A percentile compares a stretch with the other conserved stretches of the same genome.
phyloP scores from a whole-genome alignment of 2,113 vertebrate species.

The Mesocricetus auratus region DNA sequence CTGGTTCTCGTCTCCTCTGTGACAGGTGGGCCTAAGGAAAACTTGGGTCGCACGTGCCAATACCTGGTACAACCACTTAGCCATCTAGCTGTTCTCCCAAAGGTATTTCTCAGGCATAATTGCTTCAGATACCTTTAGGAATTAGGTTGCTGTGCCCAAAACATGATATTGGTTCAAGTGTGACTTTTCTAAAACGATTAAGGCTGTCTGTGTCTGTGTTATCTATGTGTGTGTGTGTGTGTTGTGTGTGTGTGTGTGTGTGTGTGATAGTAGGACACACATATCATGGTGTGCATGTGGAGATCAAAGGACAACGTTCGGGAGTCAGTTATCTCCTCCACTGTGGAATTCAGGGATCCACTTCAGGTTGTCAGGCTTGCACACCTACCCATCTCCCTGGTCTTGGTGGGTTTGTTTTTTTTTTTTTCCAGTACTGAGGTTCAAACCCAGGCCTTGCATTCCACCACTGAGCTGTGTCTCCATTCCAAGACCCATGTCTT shows the following conservation, averaged over 20 bases:
- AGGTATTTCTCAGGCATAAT: background rate
- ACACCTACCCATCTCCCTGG: background rate
- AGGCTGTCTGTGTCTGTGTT: no score
- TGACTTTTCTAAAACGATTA: background rate
- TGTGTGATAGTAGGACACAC: background rate
- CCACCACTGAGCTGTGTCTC: no score
- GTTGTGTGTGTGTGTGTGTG: no score
- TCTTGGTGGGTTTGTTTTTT: background rate
- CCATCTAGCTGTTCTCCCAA: background rate
- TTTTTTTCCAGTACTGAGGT: background rate
- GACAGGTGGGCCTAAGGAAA: background rate
- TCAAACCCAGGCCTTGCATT: background rate
- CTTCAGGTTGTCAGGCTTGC: background rate
- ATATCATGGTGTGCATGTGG: background rate
- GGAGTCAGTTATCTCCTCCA: no score
- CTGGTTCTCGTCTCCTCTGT: background rate
- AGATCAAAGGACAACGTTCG: background rate
- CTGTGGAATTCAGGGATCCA: background rate
- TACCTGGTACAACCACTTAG: background rate
- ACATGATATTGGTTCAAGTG: background rate
- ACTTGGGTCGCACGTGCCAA: background rate
- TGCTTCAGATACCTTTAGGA: slow-evolving; percentile 20
- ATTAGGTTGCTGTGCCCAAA: background rate
- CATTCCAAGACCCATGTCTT: background rate
- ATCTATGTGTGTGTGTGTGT: no score